Evolutionary conservation across 1,140 invertebrate species (phyloP), one percentile per base, ranked within the genome.

Genomic region (Aethina tumida): DNA sequence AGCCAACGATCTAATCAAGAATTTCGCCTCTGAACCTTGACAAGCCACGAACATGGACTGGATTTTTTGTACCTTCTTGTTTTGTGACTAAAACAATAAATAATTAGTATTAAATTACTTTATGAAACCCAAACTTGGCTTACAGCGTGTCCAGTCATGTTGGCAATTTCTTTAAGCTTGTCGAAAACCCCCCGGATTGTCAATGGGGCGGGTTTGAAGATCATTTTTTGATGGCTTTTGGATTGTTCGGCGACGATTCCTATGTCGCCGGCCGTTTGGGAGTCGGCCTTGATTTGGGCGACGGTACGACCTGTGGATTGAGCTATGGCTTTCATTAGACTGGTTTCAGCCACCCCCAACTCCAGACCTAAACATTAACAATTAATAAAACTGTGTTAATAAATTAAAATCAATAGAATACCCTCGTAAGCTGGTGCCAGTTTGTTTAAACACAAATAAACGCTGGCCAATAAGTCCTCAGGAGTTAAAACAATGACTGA

Each of bases 401-500:
- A 13, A 25, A 30, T n/a, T 22, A 12, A 8, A 22, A 18, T 28
- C 5, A 12, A 5, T 5, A 29, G 5, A 29, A 29, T 61, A 60
- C 81, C 84, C 67, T 94, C 84, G 64, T 97, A 97, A 2, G 91
- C 86, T 0, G 96, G 95, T 3, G 86, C 93, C 25, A 98, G 62
- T 63, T 93, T 84, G 68, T 99, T 99, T 1, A 99, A 69, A 61
- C 91, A 97, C 19, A 99, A 64, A 62, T 99, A 98, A 9, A 99
- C 74, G 58, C 86, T 91, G 0, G 81, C 74, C 25, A 96, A 44
- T 8, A 99, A 65, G 64, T 99, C 95, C 28, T 85, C 73, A 0
- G 93, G 90, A 18, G 77, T 86, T 4, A 97, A 63, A 5, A 81
- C 69, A 28, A 96, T 85, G 2, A 96, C 88, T 0, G 94, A 97